Conservation (phyloP, 1,140 invertebrate species). For the Drosophila micromelanica region DNA sequence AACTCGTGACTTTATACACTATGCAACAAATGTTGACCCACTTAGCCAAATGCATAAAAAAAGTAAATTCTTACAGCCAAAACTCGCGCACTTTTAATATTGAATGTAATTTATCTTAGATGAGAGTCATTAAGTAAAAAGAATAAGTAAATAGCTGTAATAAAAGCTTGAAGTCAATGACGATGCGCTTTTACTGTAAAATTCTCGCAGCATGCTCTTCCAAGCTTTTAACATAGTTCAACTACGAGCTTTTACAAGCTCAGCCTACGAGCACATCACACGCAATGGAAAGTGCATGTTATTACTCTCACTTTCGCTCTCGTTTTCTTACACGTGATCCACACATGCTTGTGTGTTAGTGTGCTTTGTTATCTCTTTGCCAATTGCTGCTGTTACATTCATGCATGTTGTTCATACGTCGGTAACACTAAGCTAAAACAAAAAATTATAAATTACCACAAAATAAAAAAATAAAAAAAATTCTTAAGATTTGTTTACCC, state of each 20-base stretch:
- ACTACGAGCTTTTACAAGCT: slow-evolving; percentile 15
- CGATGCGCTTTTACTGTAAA: slow-evolving; percentile 1
- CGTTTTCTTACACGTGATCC: background rate
- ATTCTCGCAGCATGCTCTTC: background rate
- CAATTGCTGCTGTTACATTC: slow-evolving; percentile 3
- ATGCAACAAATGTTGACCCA: slow-evolving; percentile 21
- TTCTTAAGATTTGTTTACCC: slow-evolving; percentile 1
- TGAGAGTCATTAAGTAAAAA: background rate
- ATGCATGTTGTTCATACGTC: background rate
- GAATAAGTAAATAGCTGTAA: too few species aligned
- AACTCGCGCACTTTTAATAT: background rate
- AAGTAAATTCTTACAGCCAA: slow-evolving; percentile 5
- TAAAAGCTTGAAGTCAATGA: too few species aligned
- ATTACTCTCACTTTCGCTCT: slow-evolving; percentile 27
- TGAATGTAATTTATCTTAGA: background rate
- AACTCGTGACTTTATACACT: slow-evolving; percentile 38
- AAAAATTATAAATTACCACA: background rate
- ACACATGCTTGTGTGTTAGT: background rate
- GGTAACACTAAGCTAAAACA: too few species aligned
- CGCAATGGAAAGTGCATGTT: background rate
- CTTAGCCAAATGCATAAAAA: slow-evolving; percentile 4
- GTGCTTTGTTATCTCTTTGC: slow-evolving; percentile 15
- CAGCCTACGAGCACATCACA: slow-evolving; percentile 21
- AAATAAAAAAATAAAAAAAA: background rate
- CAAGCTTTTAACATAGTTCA: slow-evolving; percentile 3